phyloP scores from a whole-genome alignment of 2,797 vertebrate species.

The Petrocephalus schoutedeni region DNA sequence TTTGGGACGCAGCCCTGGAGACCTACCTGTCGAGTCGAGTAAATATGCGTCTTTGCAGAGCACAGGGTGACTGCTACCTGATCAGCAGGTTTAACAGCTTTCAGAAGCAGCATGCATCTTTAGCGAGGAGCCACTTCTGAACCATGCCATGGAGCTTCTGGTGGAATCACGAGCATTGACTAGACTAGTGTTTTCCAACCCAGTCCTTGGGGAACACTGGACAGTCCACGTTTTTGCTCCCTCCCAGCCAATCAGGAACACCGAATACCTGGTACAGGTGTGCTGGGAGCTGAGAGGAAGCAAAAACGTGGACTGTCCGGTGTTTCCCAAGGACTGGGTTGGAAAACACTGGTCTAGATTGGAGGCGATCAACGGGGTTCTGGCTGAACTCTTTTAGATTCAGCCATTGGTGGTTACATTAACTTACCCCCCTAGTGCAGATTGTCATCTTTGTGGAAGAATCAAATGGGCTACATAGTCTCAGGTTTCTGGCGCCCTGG shows the following conservation, averaged over 20 bases:
- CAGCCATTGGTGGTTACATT: background rate
- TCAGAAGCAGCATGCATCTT: background rate
- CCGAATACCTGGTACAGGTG: too few species aligned
- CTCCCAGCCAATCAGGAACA: too few species aligned
- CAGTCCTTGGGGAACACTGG: too few species aligned
- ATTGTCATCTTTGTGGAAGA: background rate
- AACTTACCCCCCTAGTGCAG: background rate
- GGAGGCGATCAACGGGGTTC: background rate
- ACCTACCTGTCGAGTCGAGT: background rate
- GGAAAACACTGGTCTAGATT: background rate
- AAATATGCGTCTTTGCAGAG: background rate
- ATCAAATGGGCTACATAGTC: background rate
- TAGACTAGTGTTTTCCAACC: background rate
- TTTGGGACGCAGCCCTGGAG: background rate
- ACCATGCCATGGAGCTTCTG: background rate
- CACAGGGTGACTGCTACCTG: background rate
- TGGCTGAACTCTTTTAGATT: background rate
- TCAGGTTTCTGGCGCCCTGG: background rate
- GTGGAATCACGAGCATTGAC: background rate
- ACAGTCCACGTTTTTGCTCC: too few species aligned
- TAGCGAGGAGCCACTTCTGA: background rate
- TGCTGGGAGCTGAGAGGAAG: too few species aligned
- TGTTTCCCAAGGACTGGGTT: too few species aligned
- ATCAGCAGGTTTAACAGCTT: background rate
- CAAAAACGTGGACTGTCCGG: too few species aligned